Evolutionary conservation across 2,888 invertebrate species (phyloP).

Genomic region (Epicampocera succincta): DNA sequence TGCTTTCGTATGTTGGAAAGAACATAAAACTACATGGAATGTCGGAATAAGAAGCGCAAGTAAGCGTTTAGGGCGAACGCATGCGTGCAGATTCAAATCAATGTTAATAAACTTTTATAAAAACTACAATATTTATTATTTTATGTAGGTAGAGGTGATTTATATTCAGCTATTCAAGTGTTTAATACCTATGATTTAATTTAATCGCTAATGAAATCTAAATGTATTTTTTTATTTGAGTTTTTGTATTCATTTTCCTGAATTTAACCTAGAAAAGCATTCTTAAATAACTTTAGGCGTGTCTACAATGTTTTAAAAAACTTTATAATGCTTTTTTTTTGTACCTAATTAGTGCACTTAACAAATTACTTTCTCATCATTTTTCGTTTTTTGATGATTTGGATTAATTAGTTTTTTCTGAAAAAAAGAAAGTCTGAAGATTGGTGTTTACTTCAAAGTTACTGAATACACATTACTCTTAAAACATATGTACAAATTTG

Average conservation of each 20-base stretch:
- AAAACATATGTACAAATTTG: too few relatives aligned
- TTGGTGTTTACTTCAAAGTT: background rate
- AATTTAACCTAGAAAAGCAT: constrained; percentile 26
- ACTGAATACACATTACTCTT: constrained; percentile 3
- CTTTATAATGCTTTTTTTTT: background rate
- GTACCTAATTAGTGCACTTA: constrained; percentile 26
- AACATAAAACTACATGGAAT: background rate
- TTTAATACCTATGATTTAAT: constrained; percentile 9
- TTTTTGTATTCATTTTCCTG: background rate
- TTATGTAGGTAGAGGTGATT: constrained; percentile 8
- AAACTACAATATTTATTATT: background rate
- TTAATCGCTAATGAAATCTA: constrained; percentile 22
- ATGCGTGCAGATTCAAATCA: background rate
- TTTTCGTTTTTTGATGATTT: constrained; percentile 18
- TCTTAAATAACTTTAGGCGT: background rate
- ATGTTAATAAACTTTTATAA: background rate
- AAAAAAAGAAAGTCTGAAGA: constrained; percentile 13
- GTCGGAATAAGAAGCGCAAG: constrained; percentile 31
- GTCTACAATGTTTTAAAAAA: background rate
- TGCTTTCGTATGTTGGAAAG: too few relatives aligned
- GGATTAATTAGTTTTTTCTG: background rate
- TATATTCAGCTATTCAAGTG: constrained; percentile 26
- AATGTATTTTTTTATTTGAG: background rate
- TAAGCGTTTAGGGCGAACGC: background rate
- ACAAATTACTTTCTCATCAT: constrained; percentile 24